Evolutionary conservation across 2,888 invertebrate species (phyloP), one percentile per base, ranked within the genome.

Genomic region (Molorchus minor): DNA sequence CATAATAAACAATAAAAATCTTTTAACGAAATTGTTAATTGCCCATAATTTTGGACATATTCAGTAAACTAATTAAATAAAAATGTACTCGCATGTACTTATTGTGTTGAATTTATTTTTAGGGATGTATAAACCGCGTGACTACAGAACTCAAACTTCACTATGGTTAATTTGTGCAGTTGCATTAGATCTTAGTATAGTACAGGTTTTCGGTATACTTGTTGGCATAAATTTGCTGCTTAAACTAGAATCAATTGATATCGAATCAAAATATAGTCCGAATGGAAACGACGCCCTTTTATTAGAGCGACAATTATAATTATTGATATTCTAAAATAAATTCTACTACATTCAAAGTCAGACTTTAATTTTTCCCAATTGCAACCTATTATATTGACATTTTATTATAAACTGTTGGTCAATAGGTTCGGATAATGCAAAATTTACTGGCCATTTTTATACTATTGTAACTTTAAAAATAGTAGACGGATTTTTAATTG

Each of bases 141-240:
- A 45, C 58, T 0, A 30, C 56, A 8, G 57, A 64, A 47, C 47
- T 71, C 59, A 60, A 55, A 30, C 59, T 2, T 61, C 58, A 44
- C 54, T 70, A 15, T 70, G 69, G 68, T 45, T 69, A 10, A 58
- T 71, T n/a, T 71, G 69, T 43, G 63, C 68, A 1, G 64, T 66
- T 16, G 64, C 67, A 4, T 49, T 71, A 16, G 67, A 70, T 17
- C 58, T 70, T 10, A 63, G 68, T 20, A 49, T 65, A 3, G 53
- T 69, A 3, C 70, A 71, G 60, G 61, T 68, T 0, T 46, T 72
- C 15, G 72, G 72, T 8, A 66, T 72, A 5, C 55, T 69, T 16
- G 56, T 64, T 12, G 65, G 70, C 33, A 65, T 70, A 21, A 62
- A 68, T 15, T 45, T 72, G 13, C 71, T 71, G 21, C 40, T 71